A percentile compares a stretch with the other conserved stretches of the same genome.
phyloP scores from a whole-genome alignment of 2,888 invertebrate genomes.

The Drosophila cognata region DNA sequence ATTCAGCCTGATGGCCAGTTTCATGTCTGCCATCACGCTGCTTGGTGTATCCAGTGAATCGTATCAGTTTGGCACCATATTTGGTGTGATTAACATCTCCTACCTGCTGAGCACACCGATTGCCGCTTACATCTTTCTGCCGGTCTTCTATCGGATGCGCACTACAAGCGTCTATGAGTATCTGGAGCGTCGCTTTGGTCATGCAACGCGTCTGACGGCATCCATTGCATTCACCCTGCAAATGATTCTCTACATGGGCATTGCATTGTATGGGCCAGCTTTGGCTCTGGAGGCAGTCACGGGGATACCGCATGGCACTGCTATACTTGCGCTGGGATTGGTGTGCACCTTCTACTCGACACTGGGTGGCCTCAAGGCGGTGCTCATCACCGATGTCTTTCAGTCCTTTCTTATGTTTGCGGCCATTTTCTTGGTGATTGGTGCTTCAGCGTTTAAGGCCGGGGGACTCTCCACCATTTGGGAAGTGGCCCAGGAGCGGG shows the following conservation, averaged over 20 bases:
- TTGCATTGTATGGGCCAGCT: constrained; percentile 97
- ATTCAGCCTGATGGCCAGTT: constrained; percentile 95
- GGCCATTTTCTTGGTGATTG: constrained; percentile 91
- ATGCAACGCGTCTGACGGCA: constrained; percentile 90
- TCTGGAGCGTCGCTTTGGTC: constrained; percentile 94
- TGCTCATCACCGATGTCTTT: constrained; percentile 94
- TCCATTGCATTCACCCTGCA: constrained; percentile 94
- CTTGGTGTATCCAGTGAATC: constrained; percentile 95
- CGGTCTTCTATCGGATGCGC: constrained; percentile 93
- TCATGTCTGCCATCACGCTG: constrained; percentile 95
- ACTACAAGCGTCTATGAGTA: constrained; percentile 96
- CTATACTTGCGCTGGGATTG: constrained; percentile 89
- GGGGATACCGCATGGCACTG: constrained; percentile 89
- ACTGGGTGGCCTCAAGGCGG: constrained; percentile 96
- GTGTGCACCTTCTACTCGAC: constrained; percentile 95
- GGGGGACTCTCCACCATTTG: constrained; percentile 91
- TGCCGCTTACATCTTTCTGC: constrained; percentile 91
- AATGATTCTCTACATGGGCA: constrained; percentile 96
- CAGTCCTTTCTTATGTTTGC: constrained; percentile 94
- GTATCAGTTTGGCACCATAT: constrained; percentile 92
- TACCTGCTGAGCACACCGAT: constrained; percentile 92
- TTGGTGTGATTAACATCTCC: constrained; percentile 91
- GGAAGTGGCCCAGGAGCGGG: constrained; percentile 89
- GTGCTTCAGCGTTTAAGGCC: constrained; percentile 89
- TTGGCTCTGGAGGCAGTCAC: constrained; percentile 95